Base-by-base conservation (phyloP, 1,140 invertebrate genomes). In the Cydia strobilella region DNA sequence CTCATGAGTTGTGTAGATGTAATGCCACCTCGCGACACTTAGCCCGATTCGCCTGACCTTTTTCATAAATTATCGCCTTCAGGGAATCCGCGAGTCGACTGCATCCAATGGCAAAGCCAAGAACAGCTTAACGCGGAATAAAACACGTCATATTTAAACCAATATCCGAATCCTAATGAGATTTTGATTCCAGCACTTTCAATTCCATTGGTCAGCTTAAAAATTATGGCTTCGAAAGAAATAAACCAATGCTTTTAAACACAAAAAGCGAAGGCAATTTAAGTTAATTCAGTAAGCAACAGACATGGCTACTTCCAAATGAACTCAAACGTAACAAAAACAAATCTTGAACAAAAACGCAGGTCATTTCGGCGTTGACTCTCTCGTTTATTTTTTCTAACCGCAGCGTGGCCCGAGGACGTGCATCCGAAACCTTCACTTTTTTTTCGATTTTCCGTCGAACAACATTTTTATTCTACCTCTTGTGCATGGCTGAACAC, bases 241-340 rank as follows among this genome's bases (percentile, higher is more conserved):
- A 86, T 75, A 80, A 86, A 85, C 80, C 75, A 84, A 86, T 86
- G 79, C 80, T 84, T 81, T 84, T 78, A 66, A 83, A 84, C 75
- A 86, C 82, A 91, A 91, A 90, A 89, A 89, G 80, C 79, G 79
- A 89, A 86, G 83, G 85, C 85, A 91, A 91, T 91, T 90, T 90
- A 89, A 92, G 87, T 90, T 90, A 91, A 93, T 91, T 91, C 90
- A 90, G 90, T 93, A 87, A 92, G 87, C 88, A 91, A 85, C 86
- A 85, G 86, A 89, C 88, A 89, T 89, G 86, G 91, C 90, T 93
- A 91, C 90, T 92, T 91, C 88, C 85, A 93, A 93, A 92, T 93
- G 90, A 91, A 91, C 88, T 90, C 88, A 87, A 92, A 90, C 86
- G 87, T 87, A 89, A 92, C 90, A 92, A 93, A 93, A 93, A 91